These are phyloP conservation scores for Hyposoter didymator DNA, from an alignment of 2,888 invertebrate genomes.

Conservation along the genomic window DNA sequence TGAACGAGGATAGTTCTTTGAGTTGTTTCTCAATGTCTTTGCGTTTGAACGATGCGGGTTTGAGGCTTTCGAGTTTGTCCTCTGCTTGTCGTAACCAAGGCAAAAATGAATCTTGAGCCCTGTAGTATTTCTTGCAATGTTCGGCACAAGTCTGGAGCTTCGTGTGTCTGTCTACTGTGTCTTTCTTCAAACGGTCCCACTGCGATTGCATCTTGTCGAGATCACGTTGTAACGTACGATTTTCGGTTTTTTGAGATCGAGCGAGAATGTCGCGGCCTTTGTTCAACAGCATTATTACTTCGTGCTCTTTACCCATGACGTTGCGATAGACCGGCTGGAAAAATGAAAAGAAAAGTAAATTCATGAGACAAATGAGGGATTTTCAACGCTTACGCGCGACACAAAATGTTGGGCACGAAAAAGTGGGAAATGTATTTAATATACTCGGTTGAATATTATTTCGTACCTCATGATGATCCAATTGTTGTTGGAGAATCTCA, in stretches of 20 bases:
- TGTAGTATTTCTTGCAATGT: conserved; percentile 95
- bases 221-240: conserved; percentile 89
- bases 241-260: conserved; percentile 84
- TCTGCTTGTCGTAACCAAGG: conserved; percentile 96
- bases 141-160: conserved; percentile 94
- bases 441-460: not conserved
- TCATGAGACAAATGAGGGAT: not conserved
- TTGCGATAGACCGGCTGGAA: conserved; percentile 92
- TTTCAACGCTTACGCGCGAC: not conserved
- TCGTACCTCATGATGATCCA: conserved; percentile 91
- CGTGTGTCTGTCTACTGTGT: conserved; percentile 94
- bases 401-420: not conserved
- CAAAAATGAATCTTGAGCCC: conserved; percentile 93
- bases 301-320: conserved; percentile 95
- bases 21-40: conserved; percentile 95
- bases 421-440: not conserved
- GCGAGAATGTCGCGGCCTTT: conserved; percentile 91
- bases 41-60: conserved; percentile 92
- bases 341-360: conserved; percentile 63
- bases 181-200: conserved; percentile 96
- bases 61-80: conserved; percentile 91
- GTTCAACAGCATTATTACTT: conserved; percentile 96
- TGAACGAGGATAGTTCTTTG: conserved; percentile 93
- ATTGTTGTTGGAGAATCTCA: conserved; percentile 93
- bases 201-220: conserved; percentile 95